phyloP scores from a whole-genome alignment of 2,113 vertebrate genomes.

The Anas platyrhynchos region DNA sequence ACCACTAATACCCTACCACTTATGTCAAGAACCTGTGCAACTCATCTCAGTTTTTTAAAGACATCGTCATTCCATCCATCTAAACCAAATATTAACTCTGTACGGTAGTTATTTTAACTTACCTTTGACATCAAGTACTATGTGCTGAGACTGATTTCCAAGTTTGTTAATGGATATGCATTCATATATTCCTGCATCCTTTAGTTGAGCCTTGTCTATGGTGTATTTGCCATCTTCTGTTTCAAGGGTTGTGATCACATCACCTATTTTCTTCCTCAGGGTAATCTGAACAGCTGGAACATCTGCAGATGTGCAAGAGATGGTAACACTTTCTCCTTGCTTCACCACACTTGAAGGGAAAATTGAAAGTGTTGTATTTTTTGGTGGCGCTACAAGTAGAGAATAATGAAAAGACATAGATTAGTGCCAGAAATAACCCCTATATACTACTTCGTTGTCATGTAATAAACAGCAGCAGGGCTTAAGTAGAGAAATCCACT shows the following conservation, averaged over 20 bases:
- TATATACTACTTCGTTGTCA: not conserved
- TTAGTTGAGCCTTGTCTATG: conserved; percentile 17
- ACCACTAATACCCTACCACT: not conserved
- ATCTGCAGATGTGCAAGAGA: conserved; percentile 57
- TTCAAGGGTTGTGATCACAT: conserved; percentile 48
- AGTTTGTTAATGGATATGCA: conserved; percentile 58
- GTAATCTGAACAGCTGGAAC: conserved; percentile 59
- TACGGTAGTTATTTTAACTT: not conserved
- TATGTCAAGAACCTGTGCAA: not conserved
- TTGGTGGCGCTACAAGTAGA: conserved; percentile 69
- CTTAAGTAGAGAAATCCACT: not conserved
- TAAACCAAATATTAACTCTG: not conserved
- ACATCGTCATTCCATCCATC: not conserved
- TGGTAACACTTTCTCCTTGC: conserved; percentile 67
- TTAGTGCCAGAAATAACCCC: not conserved
- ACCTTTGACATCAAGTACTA: conserved; percentile 68
- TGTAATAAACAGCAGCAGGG: not conserved
- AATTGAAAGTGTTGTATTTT: conserved; percentile 64
- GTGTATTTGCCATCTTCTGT: conserved; percentile 21
- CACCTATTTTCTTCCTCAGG: conserved; percentile 60
- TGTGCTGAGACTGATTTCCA: conserved; percentile 26
- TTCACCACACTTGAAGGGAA: conserved; percentile 66
- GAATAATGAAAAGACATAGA: not conserved
- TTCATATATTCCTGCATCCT: conserved; percentile 57
- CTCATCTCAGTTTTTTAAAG: not conserved